Evolutionary conservation across 2,888 invertebrate genomes (phyloP), one percentile per base, ranked within the genome.

Genomic region (Nematopogon swammerdamellus): DNA sequence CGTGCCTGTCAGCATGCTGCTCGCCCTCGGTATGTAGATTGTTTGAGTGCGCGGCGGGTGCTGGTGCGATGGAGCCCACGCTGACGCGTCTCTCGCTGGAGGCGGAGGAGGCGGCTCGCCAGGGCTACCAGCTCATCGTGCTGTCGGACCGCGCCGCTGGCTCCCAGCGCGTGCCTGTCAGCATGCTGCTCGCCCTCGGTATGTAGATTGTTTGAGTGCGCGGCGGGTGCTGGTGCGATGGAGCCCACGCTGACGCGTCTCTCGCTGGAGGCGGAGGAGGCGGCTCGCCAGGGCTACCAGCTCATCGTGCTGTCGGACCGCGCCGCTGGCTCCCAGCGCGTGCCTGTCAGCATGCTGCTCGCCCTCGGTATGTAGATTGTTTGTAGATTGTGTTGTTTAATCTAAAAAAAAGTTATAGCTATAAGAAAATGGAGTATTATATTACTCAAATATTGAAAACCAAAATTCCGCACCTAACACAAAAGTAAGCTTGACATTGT

Each of bases 111-210:
- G 97, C 96, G 0, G 95, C 94, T 0, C 69, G 76, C 29, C 74
- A 79, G 45, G 91, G 90, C 8, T 92, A 88, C 75, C 92, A 95
- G 68, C 82, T 98, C 20, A 77, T 98, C 36, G 85, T 98, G 47
- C 77, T 98, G 45, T 92, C 94, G 1, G 98, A 98, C 72, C 74
- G 90, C 25, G 77, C 73, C 50, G 85, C 83, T 4, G 86, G 87
- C 0, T 77, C 82, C 0, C 74, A 77, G 1, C 72, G 87, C 51
- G 82, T 90, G 46, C 92, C 92, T 1, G 84, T 89, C 53, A 94
- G 95, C 61, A 87, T 91, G 18, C 75, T 97, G 52, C 72, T 97
- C 52, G 91, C 93, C 1, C 76, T 96, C 49, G 97, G 70, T 68
- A 43, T 51, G 54, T n/a, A n/a, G n/a, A n/a, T n/a, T n/a, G n/a